These are phyloP conservation scores for Catharus bicknelli DNA, from an alignment of 2,113 vertebrate genomes.

Conservation along the genomic window DNA sequence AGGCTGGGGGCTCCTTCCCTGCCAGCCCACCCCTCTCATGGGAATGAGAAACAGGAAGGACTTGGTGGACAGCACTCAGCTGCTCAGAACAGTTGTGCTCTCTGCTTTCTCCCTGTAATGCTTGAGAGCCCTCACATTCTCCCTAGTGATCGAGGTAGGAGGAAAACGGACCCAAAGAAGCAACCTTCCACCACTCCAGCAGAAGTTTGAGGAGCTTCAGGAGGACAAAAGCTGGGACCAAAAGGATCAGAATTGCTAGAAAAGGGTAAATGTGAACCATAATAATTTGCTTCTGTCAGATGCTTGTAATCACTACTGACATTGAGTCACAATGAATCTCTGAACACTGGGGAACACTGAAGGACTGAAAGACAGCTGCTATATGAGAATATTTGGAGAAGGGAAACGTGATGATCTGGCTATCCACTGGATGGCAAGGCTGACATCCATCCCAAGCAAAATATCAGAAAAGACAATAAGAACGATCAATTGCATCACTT, in stretches of 20 bases:
- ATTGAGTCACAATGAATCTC: not conserved
- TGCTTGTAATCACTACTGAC: not conserved
- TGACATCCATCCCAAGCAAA: not conserved
- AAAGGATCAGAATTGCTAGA: not conserved
- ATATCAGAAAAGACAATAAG: not conserved
- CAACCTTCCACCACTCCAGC: not conserved
- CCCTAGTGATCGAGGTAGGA: not conserved
- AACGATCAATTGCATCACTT: not conserved
- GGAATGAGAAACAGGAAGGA: not conserved
- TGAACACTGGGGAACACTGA: not conserved
- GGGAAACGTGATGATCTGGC: not conserved
- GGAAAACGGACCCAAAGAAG: not conserved
- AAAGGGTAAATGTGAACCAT: not conserved
- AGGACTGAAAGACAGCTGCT: not conserved
- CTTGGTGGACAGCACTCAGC: not conserved
- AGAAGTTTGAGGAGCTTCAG: not conserved
- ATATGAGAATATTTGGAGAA: not conserved
- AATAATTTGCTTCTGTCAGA: not conserved
- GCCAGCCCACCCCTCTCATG: not conserved
- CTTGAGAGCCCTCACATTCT: not conserved
- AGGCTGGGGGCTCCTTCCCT: not conserved
- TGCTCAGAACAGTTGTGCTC: not conserved
- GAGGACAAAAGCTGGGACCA: not conserved
- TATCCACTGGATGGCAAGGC: not conserved
- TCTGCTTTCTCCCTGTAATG: not conserved